Base-by-base conservation (phyloP, 2,888 invertebrate species). In the Dysmachus trigonus region DNA sequence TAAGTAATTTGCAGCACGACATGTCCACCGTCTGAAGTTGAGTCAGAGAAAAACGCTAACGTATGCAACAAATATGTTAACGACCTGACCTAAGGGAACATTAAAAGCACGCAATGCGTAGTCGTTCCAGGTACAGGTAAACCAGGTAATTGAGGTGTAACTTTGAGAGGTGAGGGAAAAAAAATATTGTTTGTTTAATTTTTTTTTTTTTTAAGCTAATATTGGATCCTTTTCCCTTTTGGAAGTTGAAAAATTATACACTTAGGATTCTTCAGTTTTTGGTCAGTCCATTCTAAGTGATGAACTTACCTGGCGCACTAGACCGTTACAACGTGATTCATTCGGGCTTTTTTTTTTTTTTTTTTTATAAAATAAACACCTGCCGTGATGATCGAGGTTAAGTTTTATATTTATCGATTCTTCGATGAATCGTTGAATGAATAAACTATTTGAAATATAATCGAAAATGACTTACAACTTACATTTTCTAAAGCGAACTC, bases 401-500 rank as follows among this genome's bases (percentile, higher is more conserved):
- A 76, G 22, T 33, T n/a, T 76, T 15, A 31, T n/a, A n/a, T n/a
- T n/a, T n/a, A 73, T 76, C 18, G 31, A 18, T 76, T 18, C 13
- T 1, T 35, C 76, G 38, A n/a, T 62, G 62, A 10, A 3, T 62
- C 8, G 3, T 22, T 10, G 41, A 41, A 41, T 8, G 41, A 10
- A 13, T 41, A n/a, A n/a, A 51, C n/a, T 47, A 62, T 27, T n/a
- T 62, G 22, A 76, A 62, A 51, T 41, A 13, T 53, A 81, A 53
- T 73, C n/a, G 31, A 15, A 15, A 77, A 31, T 1, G 87, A 90
- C 90, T 89, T 89, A 91, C 91, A 88, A 90, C 90, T 89, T 89
- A 91, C 91, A 88, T 90, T 90, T 88, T 91, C 90, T 85, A 91
- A 88, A 76, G 90, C 90, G 87, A 91, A 91, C 88, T 91, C 91